These are phyloP conservation scores for Dicaeum eximium DNA, from an alignment of 2,113 vertebrate species.

Conservation along the genomic window DNA sequence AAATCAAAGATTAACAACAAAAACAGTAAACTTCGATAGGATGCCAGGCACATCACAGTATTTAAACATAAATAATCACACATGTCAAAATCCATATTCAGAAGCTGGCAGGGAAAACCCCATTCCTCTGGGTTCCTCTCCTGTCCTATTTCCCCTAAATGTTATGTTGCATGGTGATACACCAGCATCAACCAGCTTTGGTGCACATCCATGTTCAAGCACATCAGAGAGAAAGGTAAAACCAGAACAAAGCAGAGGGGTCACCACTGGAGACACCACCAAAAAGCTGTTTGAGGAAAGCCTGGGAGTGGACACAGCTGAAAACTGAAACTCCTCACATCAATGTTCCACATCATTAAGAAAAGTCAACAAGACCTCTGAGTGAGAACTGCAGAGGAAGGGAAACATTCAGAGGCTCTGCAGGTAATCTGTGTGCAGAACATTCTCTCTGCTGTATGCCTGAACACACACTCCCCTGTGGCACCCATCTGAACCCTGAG, in stretches of 20 bases:
- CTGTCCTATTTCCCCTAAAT: background rate
- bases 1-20: background rate
- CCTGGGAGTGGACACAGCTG: background rate
- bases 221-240: background rate
- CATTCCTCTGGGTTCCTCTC: background rate
- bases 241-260: background rate
- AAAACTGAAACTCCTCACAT: background rate
- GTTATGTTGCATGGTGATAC: fast-evolving
- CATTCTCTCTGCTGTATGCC: background rate
- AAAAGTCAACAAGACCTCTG: background rate
- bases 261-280: background rate
- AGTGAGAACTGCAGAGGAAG: background rate
- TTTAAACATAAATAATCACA: background rate
- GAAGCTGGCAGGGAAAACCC: background rate
- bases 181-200: background rate
- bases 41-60: background rate
- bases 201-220: background rate
- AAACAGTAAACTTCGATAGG: background rate
- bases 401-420: background rate
- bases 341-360: background rate
- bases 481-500: background rate
- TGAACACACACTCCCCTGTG: background rate
- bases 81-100: background rate
- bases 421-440: background rate
- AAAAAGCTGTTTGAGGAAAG: background rate